Conservation (phyloP, 2,888 invertebrate genomes). For the Conchocele bisecta region DNA sequence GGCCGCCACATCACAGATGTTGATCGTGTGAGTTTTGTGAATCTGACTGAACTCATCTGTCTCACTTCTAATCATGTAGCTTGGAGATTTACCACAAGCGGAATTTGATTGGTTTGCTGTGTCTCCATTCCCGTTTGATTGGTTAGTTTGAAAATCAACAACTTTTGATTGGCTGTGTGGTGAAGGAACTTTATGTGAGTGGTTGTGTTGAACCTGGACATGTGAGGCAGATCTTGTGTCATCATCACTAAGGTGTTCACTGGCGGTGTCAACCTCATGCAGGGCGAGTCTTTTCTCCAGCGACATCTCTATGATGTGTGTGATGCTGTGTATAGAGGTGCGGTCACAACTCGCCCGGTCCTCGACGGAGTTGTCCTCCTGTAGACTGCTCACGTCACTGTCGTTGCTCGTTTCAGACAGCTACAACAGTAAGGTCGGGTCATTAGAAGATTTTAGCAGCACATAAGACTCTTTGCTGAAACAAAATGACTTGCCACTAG, state of each 20-base stretch:
- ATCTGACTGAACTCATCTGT: constrained; percentile 77
- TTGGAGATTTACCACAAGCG: constrained; percentile 31
- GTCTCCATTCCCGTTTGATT: constrained; percentile 23
- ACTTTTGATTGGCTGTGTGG: constrained; percentile 28
- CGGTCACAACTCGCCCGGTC: constrained; percentile 40
- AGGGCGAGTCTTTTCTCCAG: neutral
- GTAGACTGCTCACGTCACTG: constrained; percentile 55
- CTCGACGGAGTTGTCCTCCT: constrained; percentile 36
- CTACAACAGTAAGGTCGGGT: constrained; percentile 25
- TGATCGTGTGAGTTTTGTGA: constrained; percentile 72
- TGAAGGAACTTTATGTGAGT: neutral
- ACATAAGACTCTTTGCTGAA: too few species aligned
- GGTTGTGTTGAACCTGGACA: neutral
- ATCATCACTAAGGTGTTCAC: neutral
- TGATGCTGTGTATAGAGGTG: constrained; percentile 64
- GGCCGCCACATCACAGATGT: constrained; percentile 80
- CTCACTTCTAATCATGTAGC: constrained; percentile 77
- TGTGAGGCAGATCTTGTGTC: too few species aligned
- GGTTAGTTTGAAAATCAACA: neutral
- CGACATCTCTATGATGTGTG: constrained; percentile 47
- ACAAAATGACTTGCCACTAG: too few species aligned
- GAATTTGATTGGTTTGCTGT: constrained; percentile 42
- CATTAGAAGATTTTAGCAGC: too few species aligned
- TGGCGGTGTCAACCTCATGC: neutral
- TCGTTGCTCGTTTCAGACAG: constrained; percentile 58